These are phyloP conservation scores for Willisornis vidua DNA, from an alignment of 2,113 vertebrate species.

Conservation along the genomic window DNA sequence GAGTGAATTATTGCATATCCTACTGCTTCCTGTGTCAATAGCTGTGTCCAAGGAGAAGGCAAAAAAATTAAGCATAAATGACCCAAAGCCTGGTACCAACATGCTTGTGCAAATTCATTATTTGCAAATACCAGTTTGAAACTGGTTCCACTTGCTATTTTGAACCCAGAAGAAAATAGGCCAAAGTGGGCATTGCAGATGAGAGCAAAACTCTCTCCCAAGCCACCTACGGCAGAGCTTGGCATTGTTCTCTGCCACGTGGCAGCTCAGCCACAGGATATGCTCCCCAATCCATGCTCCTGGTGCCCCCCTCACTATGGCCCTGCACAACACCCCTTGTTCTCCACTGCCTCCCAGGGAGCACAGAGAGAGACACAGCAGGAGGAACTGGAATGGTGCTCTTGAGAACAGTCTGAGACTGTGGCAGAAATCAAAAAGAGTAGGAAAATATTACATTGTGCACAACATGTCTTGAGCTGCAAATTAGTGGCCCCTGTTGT, in stretches of 20 bases:
- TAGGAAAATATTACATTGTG: not conserved
- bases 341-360: not conserved
- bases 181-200: not conserved
- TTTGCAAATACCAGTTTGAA: not conserved
- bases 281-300: not conserved
- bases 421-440: not conserved
- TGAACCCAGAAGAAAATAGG: not conserved
- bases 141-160: not conserved
- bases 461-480: not conserved
- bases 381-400: not conserved
- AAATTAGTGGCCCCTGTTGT: not conserved
- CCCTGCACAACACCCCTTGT: not conserved
- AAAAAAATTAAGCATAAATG: not conserved
- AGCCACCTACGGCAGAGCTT: not conserved
- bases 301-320: not conserved
- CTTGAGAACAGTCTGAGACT: accelerated
- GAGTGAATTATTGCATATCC: not conserved
- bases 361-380: not conserved
- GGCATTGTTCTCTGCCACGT: not conserved
- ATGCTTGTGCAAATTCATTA: not conserved
- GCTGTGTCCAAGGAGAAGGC: not conserved
- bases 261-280: not conserved
- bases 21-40: not conserved
- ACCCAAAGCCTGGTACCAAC: not conserved
- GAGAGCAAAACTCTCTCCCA: not conserved